Base-by-base conservation (phyloP, 2,888 invertebrate genomes). In the Drosophila mimica region DNA sequence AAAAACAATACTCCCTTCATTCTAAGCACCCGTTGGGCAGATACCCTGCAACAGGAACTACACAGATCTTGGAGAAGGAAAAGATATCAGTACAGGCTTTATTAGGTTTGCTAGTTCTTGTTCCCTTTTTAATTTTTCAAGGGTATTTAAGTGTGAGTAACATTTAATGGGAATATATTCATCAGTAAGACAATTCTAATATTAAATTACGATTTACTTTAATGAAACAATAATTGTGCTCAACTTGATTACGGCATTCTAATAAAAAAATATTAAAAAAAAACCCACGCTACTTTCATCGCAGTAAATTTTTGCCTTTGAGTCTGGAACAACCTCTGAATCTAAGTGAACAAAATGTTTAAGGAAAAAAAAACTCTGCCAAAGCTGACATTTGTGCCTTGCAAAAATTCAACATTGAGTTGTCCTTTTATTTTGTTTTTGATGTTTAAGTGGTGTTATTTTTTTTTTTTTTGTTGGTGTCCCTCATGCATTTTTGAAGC, bases 401-500 rank as follows among this genome's bases (percentile, higher is more conserved):
- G 76, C 34, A 38, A 51, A 77, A 73, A 76, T 63, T 71, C 61
- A 83, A 74, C 68, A 78, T 76, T 62, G 48, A 53, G 34, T 61
- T 56, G 40, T 28, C 53, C 36, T 52, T 31, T 56, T 54, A 56
- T 40, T 34, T 30, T 53, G 58, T 40, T 52, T 33, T 36, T 30
- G 43, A 34, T 59, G 17, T 51, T 4, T 20, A 17, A 11, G 15
- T 48, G 40, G 36, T 58, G 28, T 28, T 28, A 28, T 58, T 58
- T 46, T 40, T 13, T 46, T 40, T 13, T 67, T 48, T 54, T 17
- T 17, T 51, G 11, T 9, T 60, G 30, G 43, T 28, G 43, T 79
- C 49, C 56, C 59, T 51, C 58, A 72, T 83, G 70, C 64, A 83
- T 76, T 76, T 79, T 83, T 61, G 54, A 85, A 78, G 57, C 34